Conservation (phyloP, 2,888 invertebrate genomes). For the Didymodactylos carnosus region DNA sequence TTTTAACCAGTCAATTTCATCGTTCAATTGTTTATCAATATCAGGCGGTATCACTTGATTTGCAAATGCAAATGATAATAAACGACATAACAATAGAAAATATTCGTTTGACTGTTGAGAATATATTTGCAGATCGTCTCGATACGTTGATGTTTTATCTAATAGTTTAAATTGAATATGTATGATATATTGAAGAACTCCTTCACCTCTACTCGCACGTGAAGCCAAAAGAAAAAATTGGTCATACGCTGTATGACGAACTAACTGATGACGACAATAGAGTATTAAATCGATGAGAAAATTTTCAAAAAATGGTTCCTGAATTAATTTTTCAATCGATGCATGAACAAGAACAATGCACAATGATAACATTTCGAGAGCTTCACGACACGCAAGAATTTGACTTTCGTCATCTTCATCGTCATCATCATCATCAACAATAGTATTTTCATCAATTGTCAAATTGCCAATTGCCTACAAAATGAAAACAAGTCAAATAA, state of each 20-base stretch:
- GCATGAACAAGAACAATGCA: constrained; percentile 71
- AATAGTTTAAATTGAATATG: background rate
- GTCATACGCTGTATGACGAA: constrained; percentile 58
- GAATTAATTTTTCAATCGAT: constrained; percentile 57
- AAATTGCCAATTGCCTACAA: background rate
- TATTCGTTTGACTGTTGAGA: constrained; percentile 57
- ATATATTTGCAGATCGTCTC: constrained; percentile 39
- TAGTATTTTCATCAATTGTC: background rate
- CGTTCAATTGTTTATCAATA: constrained; percentile 47
- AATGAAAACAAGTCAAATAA: background rate
- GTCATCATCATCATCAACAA: background rate
- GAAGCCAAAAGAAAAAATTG: constrained; percentile 64
- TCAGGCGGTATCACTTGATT: constrained; percentile 50
- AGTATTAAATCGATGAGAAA: constrained; percentile 71
- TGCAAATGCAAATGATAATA: constrained; percentile 39
- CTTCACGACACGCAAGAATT: constrained; percentile 57
- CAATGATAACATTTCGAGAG: constrained; percentile 71
- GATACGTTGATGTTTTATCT: background rate
- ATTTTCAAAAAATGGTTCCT: constrained; percentile 63
- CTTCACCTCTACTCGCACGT: constrained; percentile 47
- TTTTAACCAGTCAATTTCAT: constrained; percentile 59
- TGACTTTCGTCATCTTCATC: background rate
- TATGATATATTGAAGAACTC: constrained; percentile 36
- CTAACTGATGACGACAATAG: constrained; percentile 44
- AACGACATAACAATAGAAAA: constrained; percentile 41